These are phyloP conservation scores for Chrysodeixis includens DNA, from an alignment of 2,888 invertebrate genomes.

Conservation along the genomic window DNA sequence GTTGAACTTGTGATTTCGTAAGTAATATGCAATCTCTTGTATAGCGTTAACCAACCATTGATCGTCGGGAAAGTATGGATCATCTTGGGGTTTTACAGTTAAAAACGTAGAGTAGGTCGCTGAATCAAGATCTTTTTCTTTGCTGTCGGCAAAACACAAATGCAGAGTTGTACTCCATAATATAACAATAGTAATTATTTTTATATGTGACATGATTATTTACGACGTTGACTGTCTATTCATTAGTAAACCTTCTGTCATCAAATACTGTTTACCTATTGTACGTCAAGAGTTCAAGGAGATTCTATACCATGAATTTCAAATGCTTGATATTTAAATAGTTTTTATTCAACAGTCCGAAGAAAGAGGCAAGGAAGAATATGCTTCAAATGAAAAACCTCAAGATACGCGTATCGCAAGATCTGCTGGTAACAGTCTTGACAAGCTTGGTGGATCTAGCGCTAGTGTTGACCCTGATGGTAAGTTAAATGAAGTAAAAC, in stretches of 20 bases:
- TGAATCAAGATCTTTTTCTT: conserved; percentile 21
- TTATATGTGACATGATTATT: conserved; percentile 15
- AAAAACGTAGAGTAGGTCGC: not conserved
- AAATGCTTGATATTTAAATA: not conserved
- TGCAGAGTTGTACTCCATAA: conserved; percentile 5
- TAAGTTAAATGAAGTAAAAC: too few relatives aligned
- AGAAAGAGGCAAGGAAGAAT: conserved; percentile 92
- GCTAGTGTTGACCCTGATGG: conserved; percentile 90
- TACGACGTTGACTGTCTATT: not conserved
- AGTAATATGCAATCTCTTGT: conserved; percentile 89
- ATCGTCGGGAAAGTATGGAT: conserved; percentile 62
- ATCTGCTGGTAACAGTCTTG: conserved; percentile 93
- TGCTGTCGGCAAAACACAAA: conserved; percentile 9
- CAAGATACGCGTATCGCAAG: conserved; percentile 89
- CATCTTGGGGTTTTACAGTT: conserved; percentile 26
- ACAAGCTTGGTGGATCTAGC: conserved; percentile 91
- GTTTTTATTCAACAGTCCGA: conserved; percentile 87
- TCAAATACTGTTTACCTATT: not conserved
- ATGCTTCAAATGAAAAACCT: conserved; percentile 86
- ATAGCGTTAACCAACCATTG: conserved; percentile 83
- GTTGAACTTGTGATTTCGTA: conserved; percentile 90
- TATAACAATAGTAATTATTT: not conserved
- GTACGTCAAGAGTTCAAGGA: not conserved
- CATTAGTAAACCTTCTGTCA: not conserved
- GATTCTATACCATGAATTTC: not conserved